phyloP scores from a whole-genome alignment of 2,888 invertebrate genomes.

The Eilema depressum region DNA sequence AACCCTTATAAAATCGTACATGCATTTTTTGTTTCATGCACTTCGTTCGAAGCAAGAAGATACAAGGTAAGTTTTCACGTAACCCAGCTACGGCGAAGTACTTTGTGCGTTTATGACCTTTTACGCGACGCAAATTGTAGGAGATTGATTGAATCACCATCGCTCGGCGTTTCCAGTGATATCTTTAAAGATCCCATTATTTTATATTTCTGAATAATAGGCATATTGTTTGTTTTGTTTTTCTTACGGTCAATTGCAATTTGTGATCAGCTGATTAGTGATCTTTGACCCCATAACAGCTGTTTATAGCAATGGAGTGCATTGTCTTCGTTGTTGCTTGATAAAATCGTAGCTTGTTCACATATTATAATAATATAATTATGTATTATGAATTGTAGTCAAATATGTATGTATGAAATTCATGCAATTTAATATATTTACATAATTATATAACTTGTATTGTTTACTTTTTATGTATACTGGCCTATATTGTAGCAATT shows the following conservation, averaged over 20 bases:
- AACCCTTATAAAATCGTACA: slow-evolving; percentile 93
- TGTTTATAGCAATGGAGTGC: slow-evolving; percentile 57
- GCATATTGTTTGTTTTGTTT: slow-evolving; percentile 24
- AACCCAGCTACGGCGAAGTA: slow-evolving; percentile 27
- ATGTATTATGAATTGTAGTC: not conserved
- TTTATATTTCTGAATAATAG: slow-evolving; percentile 11
- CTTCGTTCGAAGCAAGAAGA: slow-evolving; percentile 92
- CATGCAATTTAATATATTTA: not conserved
- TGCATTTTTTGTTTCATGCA: slow-evolving; percentile 94
- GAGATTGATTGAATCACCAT: slow-evolving; percentile 42
- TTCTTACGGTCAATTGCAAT: slow-evolving; percentile 45
- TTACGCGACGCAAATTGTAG: slow-evolving; percentile 50
- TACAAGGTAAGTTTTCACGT: slow-evolving; percentile 89
- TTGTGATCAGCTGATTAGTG: slow-evolving; percentile 80
- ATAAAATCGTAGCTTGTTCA: slow-evolving; percentile 35
- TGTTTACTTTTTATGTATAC: not conserved
- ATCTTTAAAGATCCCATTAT: not conserved
- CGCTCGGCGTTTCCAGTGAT: not conserved
- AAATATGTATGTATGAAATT: not conserved
- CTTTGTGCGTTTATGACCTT: slow-evolving; percentile 46
- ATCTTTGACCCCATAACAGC: slow-evolving; percentile 80
- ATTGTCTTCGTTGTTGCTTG: slow-evolving; percentile 34
- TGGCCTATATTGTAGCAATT: too few species aligned
- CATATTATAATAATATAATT: not conserved
- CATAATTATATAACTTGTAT: not conserved